These are phyloP conservation scores for Spisula solida DNA, from an alignment of 2,888 invertebrate species.

Conservation along the genomic window DNA sequence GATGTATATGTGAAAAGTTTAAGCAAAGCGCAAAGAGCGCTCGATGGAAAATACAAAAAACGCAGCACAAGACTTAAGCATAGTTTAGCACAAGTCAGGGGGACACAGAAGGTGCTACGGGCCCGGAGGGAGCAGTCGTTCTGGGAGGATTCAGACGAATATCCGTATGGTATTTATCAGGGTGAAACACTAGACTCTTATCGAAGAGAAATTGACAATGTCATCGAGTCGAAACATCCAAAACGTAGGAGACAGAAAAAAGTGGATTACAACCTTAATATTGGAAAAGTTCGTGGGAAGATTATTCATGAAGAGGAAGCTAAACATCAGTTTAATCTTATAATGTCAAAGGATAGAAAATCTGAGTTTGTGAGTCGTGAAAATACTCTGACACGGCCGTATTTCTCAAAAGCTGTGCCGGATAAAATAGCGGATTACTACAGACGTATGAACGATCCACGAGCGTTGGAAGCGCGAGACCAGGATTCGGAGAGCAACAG, in stretches of 20 bases:
- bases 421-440: constrained; percentile 32
- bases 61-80: constrained; percentile 54
- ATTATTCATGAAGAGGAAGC: constrained; percentile 59
- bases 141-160: constrained; percentile 66
- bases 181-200: constrained; percentile 63
- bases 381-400: constrained; percentile 52
- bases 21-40: constrained; percentile 53
- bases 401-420: constrained; percentile 21
- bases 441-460: background rate
- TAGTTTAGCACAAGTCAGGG: constrained; percentile 51
- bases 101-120: constrained; percentile 65
- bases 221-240: constrained; percentile 64
- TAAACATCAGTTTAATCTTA: constrained; percentile 58
- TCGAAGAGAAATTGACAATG: constrained; percentile 58
- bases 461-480: background rate
- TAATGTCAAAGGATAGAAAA: constrained; percentile 54
- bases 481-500: background rate
- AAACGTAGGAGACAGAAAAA: constrained; percentile 55
- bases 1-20: constrained; percentile 65
- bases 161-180: constrained; percentile 66
- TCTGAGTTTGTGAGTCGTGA: constrained; percentile 45
- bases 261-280: constrained; percentile 52
- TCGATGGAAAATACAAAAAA: constrained; percentile 55
- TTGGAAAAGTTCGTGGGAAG: constrained; percentile 52
- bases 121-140: constrained; percentile 60